Base-by-base conservation (phyloP, 2,113 vertebrate species). In the Rhinichthys klamathensis region DNA sequence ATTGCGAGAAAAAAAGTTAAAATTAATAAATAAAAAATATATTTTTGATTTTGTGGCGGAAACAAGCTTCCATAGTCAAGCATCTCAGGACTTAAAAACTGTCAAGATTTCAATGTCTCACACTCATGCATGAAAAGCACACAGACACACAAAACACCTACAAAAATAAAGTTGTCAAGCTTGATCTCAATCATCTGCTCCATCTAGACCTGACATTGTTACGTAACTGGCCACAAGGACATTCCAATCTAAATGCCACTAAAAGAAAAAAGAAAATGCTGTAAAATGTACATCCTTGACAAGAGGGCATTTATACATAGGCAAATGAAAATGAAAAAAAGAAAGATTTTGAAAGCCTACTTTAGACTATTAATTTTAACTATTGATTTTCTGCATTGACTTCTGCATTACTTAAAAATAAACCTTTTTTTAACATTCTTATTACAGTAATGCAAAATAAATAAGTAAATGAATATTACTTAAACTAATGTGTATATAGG, bases 161-260 rank as follows among this genome's bases (percentile, higher is more conserved):
- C 10, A 63, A 65, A 65, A 67, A 77, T 77, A 77, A 77, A 65
- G 61, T 35, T 30, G 44, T 15, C 32, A 73, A 35, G 16, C 44
- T 1, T 49, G 41, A 74, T 49, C 72, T 74, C 72, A 46, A 74
- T 74, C 72, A 74, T 74, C 41, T 46, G 72, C 72, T 74, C n/a
- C 41, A 38, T 78, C 51, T 78, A 56, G 18, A 78, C 25, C 21
- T 58, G 75, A 78, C 75, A 58, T 12, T 23, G 51, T 78, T 78
- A n/a, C 51, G n/a, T 58, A 78, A 58, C 75, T 13, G 75, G 3
- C 30, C 11, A 78, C 30, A 38, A 58, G 10, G 11, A 78, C 51
- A 15, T 78, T 78, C 30, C 25, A 51, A 25, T 65, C 25, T 65
- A 46, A 54, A 84, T 35, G 32, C 21, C 41, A 56, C 38, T 13